Percentiles rank a stretch among this genome's conserved stretches.
phyloP scores from a whole-genome alignment of 53 echinoderm and acorn worm species.

The Hippasteria phrygiana region DNA sequence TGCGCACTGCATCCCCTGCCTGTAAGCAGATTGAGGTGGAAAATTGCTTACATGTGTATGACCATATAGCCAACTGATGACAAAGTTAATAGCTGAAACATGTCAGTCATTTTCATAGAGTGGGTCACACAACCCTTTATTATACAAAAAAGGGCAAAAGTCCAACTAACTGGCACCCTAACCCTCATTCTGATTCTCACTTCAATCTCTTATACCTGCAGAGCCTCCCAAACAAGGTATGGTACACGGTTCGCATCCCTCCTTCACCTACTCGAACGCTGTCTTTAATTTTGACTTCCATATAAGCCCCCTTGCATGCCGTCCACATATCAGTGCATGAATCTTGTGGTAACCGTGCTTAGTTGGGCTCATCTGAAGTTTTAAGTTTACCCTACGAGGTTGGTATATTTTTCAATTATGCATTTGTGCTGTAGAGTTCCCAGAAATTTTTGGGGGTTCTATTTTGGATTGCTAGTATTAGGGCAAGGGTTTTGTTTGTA shows the following conservation, averaged over 20 bases:
- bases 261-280: background rate
- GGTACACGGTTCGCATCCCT: conserved; percentile 52
- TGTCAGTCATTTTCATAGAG: background rate
- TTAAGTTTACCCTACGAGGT: conserved; percentile 21
- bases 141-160: background rate
- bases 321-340: background rate
- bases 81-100: background rate
- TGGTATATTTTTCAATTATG: background rate
- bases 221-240: conserved; percentile 84
- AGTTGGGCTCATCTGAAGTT: background rate
- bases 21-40: no score
- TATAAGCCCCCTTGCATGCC: conserved; percentile 43
- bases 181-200: conserved; percentile 44
- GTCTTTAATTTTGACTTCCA: conserved; percentile 27
- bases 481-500: no score
- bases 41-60: no score
- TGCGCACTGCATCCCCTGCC: no score
- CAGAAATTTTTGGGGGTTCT: background rate
- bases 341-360: background rate
- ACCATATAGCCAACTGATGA: background rate
- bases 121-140: background rate
- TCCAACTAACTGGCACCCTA: conserved; percentile 49
- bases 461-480: background rate
- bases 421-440: background rate
- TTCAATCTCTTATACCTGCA: conserved; percentile 52